Base-by-base conservation (phyloP, 2,797 vertebrate genomes). In the Poeciliopsis turneri region DNA sequence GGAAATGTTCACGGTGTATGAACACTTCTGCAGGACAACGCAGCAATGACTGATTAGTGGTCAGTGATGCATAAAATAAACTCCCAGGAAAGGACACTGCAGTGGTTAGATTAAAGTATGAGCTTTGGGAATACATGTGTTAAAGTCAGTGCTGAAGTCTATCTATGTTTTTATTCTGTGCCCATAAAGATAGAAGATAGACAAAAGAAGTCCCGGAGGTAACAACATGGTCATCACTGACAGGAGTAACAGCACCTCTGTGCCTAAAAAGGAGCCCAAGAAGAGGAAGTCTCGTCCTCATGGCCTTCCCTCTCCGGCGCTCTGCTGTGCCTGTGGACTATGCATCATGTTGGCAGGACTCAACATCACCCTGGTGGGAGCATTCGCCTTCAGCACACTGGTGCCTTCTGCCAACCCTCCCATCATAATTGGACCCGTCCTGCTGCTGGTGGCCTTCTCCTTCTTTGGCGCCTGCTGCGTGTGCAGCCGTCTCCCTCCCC, bases 311-410 rank as follows among this genome's bases (percentile, higher is more conserved):
- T 98, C 97, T 15, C 98, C 97, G 0, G 98, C 97, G 0, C 96
- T 99, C 47, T 98, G 98, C 93, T 99, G 98, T 0, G 97, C 98
- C 57, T 99, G 98, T 43, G 98, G 98, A 46, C 96, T 99, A 15
- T 99, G 98, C 95, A 96, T 98, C 94, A 97, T 99, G 97, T 93
- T 99, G 71, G 98, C 97, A 0, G 98, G 98, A 80, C 97, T 99
- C 91, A 99, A 99, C 95, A 98, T 99, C 94, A 99, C 98, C 10
- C 90, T 99, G 77, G 97, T 98, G 88, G 98, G 98, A 28, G 97
- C 97, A 0, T 98, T 99, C 73, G 97, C 97, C 78, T 98, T 98
- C 78, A 97, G 96, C 84, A 97, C 97, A n/a, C 95, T 97, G 86
- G 88, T 98, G 78, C 97, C 98, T 0, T 79, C 96, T 78, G 95